Evolutionary conservation across 1,140 invertebrate species (phyloP).

Genomic region (Cherax destructor): DNA sequence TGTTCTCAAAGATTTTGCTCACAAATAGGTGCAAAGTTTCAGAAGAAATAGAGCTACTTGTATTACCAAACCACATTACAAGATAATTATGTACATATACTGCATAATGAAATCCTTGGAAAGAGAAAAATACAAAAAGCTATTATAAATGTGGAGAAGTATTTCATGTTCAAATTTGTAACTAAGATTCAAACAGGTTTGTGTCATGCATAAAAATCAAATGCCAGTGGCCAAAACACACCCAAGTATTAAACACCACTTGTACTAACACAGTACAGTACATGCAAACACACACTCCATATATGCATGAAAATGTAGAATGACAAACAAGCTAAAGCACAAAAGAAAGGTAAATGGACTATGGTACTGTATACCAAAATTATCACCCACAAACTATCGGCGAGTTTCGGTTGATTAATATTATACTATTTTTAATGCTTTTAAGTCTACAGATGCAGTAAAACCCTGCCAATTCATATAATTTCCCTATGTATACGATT

Average conservation of each 20-base stretch:
- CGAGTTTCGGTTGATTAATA: background rate
- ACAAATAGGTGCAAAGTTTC: background rate
- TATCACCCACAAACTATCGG: background rate
- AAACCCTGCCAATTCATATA: background rate
- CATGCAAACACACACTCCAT: background rate
- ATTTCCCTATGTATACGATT: background rate
- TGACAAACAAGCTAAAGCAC: background rate
- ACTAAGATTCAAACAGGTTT: background rate
- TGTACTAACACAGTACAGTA: background rate
- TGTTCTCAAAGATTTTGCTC: background rate
- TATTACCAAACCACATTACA: background rate
- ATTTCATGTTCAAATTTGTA: background rate
- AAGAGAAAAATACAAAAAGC: background rate
- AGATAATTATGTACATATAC: background rate
- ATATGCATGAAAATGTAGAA: background rate
- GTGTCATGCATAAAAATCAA: background rate
- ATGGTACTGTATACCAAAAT: background rate
- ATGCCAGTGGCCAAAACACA: background rate
- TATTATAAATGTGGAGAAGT: background rate
- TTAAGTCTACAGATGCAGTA: background rate
- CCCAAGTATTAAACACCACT: background rate
- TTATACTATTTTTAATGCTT: background rate
- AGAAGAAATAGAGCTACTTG: background rate
- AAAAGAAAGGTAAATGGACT: background rate
- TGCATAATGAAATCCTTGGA: background rate